Evolutionary conservation across 1,140 invertebrate genomes (phyloP), one percentile per base, ranked within the genome.

Genomic region (Acromyrmex heyeri): DNA sequence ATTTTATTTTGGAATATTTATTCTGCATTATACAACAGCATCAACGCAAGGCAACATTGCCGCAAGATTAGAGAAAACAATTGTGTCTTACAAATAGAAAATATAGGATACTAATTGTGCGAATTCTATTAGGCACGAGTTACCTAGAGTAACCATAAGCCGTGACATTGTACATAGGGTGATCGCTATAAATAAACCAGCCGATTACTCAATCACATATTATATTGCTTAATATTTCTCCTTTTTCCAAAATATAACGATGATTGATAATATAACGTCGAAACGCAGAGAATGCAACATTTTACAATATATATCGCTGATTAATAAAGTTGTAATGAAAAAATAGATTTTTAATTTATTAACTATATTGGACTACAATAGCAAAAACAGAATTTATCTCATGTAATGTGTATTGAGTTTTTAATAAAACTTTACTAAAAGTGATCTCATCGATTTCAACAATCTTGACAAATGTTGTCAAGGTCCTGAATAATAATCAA

Each of bases 141-240:
- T 90, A 91, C 62, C 62, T 85, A 72, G 86, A 65, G 69, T 92
- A 89, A 90, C n/a, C 48, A 12, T 27, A 34, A 67, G 78, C 87
- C 91, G 89, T 93, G 89, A 91, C 76, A 85, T 88, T 94, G 93
- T 94, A 94, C 87, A 94, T 94, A 94, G 90, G 76, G 91, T 91
- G 77, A 92, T 93, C 87, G 79, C 62, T 83, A 57, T 81, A 88
- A 91, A 91, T 91, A 91, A 91, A 91, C 44, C 57, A 8, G 21
- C 8, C 70, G 90, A 87, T 91, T 91, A 57, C 70, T 91, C 89
- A 61, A 77, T n/a, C 72, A 88, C 2, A 79, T 44, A 50, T 3
- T 67, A 21, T 53, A 48, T 50, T 30, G 12, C 5, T 76, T 38
- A 27, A 38, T 81, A 70, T 16, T 61, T 87, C n/a, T 64, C 59